Evolutionary conservation across 2,888 invertebrate genomes (phyloP).

Genomic region (Sycophila texana): DNA sequence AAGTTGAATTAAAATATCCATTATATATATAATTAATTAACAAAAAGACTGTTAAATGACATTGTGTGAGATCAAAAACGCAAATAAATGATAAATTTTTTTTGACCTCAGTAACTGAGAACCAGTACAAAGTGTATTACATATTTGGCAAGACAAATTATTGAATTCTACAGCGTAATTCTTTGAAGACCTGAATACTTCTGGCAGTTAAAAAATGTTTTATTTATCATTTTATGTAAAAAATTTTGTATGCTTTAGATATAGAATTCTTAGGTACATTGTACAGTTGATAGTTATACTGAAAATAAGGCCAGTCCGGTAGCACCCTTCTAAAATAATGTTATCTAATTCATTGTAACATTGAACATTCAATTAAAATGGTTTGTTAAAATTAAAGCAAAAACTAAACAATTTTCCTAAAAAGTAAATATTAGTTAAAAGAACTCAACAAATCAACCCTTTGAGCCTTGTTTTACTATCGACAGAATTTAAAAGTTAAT

Average conservation of each 20-base stretch:
- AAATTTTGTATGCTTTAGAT: conserved; percentile 35
- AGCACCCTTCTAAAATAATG: conserved; percentile 53
- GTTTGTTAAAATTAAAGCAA: conserved; percentile 5
- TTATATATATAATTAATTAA: conserved; percentile 1
- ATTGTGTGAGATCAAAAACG: conserved; percentile 41
- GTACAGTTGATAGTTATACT: conserved; percentile 45
- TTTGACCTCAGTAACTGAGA: conserved; percentile 28
- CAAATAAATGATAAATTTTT: conserved; percentile 29
- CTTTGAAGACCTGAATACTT: conserved; percentile 10
- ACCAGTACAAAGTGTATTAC: conserved; percentile 14
- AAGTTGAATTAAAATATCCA: conserved; percentile 26
- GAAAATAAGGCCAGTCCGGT: conserved; percentile 54
- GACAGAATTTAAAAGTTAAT: background rate
- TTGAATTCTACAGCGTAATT: conserved; percentile 21
- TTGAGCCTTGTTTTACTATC: background rate
- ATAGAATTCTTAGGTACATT: conserved; percentile 47
- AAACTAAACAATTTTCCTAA: conserved; percentile 8
- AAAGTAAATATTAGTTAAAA: conserved; percentile 15
- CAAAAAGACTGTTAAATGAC: conserved; percentile 24
- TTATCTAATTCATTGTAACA: conserved; percentile 30
- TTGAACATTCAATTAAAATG: conserved; percentile 16
- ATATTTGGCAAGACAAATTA: conserved; percentile 44
- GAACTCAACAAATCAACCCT: conserved; percentile 36
- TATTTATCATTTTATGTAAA: conserved; percentile 27
- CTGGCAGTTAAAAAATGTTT: conserved; percentile 50